Evolutionary conservation across 2,888 invertebrate genomes (phyloP).

Genomic region (Eilema caniola): DNA sequence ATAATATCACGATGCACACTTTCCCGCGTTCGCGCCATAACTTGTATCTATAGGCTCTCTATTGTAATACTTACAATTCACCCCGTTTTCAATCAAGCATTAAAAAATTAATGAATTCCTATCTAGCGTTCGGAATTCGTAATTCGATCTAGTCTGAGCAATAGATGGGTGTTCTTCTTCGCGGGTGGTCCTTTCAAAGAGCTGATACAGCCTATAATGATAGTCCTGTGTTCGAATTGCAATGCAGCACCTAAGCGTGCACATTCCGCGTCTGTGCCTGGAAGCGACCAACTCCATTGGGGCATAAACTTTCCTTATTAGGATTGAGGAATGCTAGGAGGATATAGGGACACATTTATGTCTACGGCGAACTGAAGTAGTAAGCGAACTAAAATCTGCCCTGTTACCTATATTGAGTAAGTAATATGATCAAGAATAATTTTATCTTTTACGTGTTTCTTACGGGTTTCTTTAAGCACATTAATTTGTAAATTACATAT

Average conservation of each 20-base stretch:
- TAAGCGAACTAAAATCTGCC: no score
- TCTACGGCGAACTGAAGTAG: neutral
- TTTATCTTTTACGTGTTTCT: neutral
- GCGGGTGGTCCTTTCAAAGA: slow-evolving; percentile 40
- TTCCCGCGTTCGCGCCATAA: no score
- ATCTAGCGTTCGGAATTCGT: slow-evolving; percentile 31
- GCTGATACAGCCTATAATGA: neutral
- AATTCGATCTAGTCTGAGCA: slow-evolving; percentile 27
- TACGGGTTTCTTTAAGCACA: neutral
- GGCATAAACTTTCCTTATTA: slow-evolving; percentile 35
- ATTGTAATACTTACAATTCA: no score
- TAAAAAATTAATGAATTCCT: neutral
- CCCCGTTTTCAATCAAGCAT: no score
- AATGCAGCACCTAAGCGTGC: slow-evolving; percentile 42
- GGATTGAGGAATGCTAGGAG: slow-evolving; percentile 5
- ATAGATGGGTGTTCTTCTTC: slow-evolving; percentile 6
- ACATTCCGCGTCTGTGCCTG: slow-evolving; percentile 34
- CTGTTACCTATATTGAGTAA: no score
- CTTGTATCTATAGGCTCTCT: no score
- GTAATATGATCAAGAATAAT: no score
- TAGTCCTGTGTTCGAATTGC: slow-evolving; percentile 16
- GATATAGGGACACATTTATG: slow-evolving; percentile 4
- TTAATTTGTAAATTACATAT: neutral
- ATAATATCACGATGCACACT: no score
- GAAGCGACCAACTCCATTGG: slow-evolving; percentile 34